Conservation (phyloP, 2,113 vertebrate species). For the Corynorhinus townsendii region DNA sequence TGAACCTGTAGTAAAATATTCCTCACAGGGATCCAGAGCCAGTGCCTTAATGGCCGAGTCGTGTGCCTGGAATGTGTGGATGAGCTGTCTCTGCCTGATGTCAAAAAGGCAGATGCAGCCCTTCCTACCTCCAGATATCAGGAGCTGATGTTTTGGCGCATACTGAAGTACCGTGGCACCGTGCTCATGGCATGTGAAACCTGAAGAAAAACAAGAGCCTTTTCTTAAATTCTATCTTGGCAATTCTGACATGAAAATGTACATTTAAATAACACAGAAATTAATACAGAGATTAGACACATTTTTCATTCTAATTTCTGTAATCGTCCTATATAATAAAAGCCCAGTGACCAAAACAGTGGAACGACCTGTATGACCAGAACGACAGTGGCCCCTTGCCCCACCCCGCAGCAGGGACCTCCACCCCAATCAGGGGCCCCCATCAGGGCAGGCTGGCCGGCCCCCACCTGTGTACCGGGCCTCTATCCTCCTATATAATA, state of each 20-base stretch:
- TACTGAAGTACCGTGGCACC: slow-evolving; percentile 98
- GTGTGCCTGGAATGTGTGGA: slow-evolving; percentile 96
- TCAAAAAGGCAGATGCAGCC: slow-evolving; percentile 94
- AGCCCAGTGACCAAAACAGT: too few relatives aligned
- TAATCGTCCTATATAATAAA: background rate
- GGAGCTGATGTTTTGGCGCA: slow-evolving; percentile 93
- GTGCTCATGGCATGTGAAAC: slow-evolving; percentile 95
- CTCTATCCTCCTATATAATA: too few relatives aligned
- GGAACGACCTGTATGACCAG: too few relatives aligned
- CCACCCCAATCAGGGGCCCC: too few relatives aligned
- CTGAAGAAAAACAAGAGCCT: slow-evolving; percentile 72
- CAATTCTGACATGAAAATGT: background rate
- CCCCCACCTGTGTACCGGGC: too few relatives aligned
- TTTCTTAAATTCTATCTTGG: background rate
- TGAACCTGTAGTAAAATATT: slow-evolving; percentile 95
- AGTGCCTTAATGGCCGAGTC: slow-evolving; percentile 97
- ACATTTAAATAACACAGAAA: background rate
- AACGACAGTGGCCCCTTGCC: too few relatives aligned
- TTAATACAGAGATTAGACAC: background rate
- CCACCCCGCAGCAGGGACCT: too few relatives aligned
- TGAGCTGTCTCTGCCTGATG: slow-evolving; percentile 93
- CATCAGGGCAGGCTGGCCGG: too few relatives aligned
- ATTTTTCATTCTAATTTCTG: slow-evolving; percentile 24
- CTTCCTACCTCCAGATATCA: slow-evolving; percentile 95
- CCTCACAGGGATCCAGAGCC: slow-evolving; percentile 90